phyloP scores from a whole-genome alignment of 2,113 vertebrate species.

The Indicator maculatus region DNA sequence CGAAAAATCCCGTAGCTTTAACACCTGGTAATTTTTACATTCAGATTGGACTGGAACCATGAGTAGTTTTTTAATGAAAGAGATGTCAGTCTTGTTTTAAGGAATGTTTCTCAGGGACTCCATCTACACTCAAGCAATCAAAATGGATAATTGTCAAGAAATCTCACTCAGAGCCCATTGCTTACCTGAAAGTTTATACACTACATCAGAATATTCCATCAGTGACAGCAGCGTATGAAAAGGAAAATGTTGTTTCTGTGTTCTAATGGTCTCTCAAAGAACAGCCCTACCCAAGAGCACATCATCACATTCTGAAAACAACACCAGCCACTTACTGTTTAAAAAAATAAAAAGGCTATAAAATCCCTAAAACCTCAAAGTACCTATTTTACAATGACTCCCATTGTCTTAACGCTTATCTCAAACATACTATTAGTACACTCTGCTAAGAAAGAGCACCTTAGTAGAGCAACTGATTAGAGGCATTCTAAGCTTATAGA shows the following conservation, averaged over 20 bases:
- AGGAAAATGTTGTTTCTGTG: background rate
- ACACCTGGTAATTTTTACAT: background rate
- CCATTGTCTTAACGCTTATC: background rate
- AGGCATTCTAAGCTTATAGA: background rate
- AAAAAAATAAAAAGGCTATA: background rate
- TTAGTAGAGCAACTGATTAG: background rate
- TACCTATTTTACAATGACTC: background rate
- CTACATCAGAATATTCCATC: background rate
- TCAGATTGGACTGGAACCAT: background rate
- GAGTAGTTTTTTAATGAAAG: background rate
- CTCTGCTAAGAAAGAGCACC: background rate
- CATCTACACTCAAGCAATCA: background rate
- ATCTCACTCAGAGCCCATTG: rapidly evolving
- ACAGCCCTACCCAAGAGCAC: background rate
- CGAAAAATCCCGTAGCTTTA: background rate
- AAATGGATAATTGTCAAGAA: background rate
- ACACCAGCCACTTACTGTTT: background rate
- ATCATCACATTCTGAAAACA: background rate
- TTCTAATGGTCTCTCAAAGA: background rate
- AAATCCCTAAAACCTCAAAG: background rate
- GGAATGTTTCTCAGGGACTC: background rate
- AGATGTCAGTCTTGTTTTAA: background rate
- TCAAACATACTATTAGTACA: background rate
- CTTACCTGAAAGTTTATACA: background rate
- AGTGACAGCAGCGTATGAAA: background rate